These are phyloP conservation scores for Pelmatolapia mariae DNA, from an alignment of 2,113 vertebrate species.

Conservation along the genomic window DNA sequence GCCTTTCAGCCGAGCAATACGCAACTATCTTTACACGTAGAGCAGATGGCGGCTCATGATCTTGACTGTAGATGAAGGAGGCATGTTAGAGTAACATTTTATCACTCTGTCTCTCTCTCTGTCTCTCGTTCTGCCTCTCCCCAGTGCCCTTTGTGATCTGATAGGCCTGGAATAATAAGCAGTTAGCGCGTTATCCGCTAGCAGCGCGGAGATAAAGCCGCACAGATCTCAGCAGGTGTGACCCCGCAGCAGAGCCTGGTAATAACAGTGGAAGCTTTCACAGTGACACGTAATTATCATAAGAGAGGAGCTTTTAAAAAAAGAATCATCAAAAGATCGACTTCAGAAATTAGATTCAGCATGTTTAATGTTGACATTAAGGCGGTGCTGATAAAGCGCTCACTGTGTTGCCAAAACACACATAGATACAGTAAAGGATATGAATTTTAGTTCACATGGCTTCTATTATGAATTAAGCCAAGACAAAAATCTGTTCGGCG, in stretches of 20 bases:
- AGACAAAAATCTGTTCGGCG: background rate
- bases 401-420: background rate
- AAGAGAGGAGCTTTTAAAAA: background rate
- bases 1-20: background rate
- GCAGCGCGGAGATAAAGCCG: conserved; percentile 32
- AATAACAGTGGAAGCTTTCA: conserved; percentile 26
- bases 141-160: conserved; percentile 38
- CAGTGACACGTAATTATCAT: conserved; percentile 51
- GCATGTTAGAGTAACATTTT: background rate
- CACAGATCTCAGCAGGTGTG: conserved; percentile 46
- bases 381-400: background rate
- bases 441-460: background rate
- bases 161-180: conserved; percentile 60
- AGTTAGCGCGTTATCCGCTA: conserved; percentile 48
- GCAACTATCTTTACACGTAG: background rate
- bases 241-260: background rate
- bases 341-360: background rate
- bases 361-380: background rate
- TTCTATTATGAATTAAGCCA: background rate
- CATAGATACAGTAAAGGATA: background rate
- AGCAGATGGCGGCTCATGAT: conserved; percentile 1
- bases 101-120: background rate
- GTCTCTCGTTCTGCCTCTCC: background rate
- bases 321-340: background rate
- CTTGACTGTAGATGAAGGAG: conserved; percentile 15